Conservation (phyloP, 2,113 vertebrate genomes). For the Callorhinus ursinus region DNA sequence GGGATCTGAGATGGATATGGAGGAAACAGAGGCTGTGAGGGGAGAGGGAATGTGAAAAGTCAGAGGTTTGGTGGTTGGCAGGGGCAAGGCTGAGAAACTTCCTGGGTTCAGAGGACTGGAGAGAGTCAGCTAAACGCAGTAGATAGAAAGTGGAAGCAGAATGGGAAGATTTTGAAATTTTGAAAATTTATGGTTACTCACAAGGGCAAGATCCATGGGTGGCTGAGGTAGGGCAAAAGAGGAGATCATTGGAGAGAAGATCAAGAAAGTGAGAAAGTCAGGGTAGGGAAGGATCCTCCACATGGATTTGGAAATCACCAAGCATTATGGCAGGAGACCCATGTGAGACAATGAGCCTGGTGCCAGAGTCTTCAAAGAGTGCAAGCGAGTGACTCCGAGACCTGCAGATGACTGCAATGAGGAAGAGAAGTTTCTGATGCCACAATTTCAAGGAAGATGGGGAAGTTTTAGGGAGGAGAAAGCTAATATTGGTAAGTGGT, state of each 20-base stretch:
- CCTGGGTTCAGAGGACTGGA: background rate
- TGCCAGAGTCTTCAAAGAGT: background rate
- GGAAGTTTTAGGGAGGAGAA: background rate
- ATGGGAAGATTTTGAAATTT: background rate
- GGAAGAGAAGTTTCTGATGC: background rate
- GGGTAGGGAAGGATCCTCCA: background rate
- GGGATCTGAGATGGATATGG: background rate
- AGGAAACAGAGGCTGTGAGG: background rate
- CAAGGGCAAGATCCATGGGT: background rate
- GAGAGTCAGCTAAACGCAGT: background rate
- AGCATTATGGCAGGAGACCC: background rate
- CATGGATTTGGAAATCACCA: background rate
- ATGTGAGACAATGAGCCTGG: background rate
- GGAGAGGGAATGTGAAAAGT: background rate
- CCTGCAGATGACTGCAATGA: background rate
- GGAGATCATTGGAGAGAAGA: background rate
- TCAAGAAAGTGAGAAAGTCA: background rate
- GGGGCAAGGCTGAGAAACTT: background rate
- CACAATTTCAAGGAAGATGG: background rate
- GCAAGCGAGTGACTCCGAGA: background rate
- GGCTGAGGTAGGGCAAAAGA: background rate
- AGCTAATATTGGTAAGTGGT: background rate
- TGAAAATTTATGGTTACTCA: background rate
- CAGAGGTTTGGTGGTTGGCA: background rate
- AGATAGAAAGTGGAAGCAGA: background rate